Conservation (phyloP, 2,888 invertebrate species). For the Leistus spinibarbis region DNA sequence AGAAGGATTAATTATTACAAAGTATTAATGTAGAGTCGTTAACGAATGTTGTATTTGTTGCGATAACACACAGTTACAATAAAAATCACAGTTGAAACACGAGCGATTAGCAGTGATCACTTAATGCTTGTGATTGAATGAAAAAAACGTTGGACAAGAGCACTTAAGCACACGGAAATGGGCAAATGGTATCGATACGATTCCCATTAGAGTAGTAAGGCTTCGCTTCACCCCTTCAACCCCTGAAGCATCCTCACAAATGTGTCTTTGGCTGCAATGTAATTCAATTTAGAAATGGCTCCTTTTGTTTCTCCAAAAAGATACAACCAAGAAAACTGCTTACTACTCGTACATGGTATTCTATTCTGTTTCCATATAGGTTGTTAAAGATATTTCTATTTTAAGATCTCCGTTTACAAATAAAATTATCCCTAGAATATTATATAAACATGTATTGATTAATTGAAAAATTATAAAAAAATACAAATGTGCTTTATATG, state of each 20-base stretch:
- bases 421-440: too few relatives aligned
- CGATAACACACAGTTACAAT: neutral
- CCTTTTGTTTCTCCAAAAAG: neutral
- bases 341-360: neutral
- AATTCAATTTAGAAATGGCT: slow-evolving; percentile 30
- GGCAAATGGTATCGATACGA: slow-evolving; percentile 17
- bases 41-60: neutral
- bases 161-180: slow-evolving; percentile 26
- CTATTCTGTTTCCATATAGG: neutral
- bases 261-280: slow-evolving; percentile 16
- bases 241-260: slow-evolving; percentile 4
- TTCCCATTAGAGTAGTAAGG: slow-evolving; percentile 10
- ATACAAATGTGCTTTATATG: too few relatives aligned
- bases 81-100: neutral
- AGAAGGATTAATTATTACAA: too few relatives aligned
- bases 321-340: neutral
- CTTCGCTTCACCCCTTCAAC: neutral
- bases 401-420: too few relatives aligned
- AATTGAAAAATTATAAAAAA: too few relatives aligned
- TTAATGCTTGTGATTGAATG: slow-evolving; percentile 21
- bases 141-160: slow-evolving; percentile 10
- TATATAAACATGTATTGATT: too few relatives aligned
- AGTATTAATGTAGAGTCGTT: neutral
- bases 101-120: slow-evolving; percentile 8
- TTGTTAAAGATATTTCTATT: too few relatives aligned